These are phyloP conservation scores for Euproctis similis DNA, from an alignment of 2,888 invertebrate genomes.

Conservation along the genomic window DNA sequence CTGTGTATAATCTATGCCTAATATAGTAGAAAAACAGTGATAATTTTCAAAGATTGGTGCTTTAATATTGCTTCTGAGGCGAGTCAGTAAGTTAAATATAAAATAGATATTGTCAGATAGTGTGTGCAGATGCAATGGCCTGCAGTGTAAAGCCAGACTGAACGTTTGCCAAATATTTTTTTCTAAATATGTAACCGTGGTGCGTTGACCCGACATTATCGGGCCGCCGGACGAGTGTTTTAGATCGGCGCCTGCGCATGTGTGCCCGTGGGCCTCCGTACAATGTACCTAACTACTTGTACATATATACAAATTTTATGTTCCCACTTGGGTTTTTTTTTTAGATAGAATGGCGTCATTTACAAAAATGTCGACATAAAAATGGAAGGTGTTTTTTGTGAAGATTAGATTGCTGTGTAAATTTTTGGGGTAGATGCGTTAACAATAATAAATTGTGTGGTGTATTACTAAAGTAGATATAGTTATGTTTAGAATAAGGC, in stretches of 20 bases:
- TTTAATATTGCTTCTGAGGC: no score
- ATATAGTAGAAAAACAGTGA: no score
- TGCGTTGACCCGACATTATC: conserved; percentile 63
- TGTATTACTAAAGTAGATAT: no score
- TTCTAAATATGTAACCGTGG: conserved; percentile 72
- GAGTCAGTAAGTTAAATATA: neutral
- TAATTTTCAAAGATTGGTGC: no score
- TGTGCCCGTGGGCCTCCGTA: no score
- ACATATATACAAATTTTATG: conserved; percentile 28
- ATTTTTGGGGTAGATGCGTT: neutral
- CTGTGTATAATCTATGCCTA: no score
- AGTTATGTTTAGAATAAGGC: no score
- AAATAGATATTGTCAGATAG: neutral
- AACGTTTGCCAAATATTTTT: conserved; percentile 75
- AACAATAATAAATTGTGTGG: no score
- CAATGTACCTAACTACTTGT: no score
- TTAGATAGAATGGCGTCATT: conserved; percentile 31
- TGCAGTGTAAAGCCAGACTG: conserved; percentile 44
- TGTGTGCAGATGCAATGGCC: conserved; percentile 12
- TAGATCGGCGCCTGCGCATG: conserved; percentile 57
- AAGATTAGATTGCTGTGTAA: neutral
- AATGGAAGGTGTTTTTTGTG: conserved; percentile 4
- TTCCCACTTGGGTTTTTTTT: conserved; percentile 30
- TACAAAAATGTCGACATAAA: conserved; percentile 4
- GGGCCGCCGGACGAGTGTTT: conserved; percentile 55